Evolutionary conservation across 2,113 vertebrate genomes (phyloP), one percentile per base, ranked within the genome.

Genomic region (Choloepus hoffmanni): DNA sequence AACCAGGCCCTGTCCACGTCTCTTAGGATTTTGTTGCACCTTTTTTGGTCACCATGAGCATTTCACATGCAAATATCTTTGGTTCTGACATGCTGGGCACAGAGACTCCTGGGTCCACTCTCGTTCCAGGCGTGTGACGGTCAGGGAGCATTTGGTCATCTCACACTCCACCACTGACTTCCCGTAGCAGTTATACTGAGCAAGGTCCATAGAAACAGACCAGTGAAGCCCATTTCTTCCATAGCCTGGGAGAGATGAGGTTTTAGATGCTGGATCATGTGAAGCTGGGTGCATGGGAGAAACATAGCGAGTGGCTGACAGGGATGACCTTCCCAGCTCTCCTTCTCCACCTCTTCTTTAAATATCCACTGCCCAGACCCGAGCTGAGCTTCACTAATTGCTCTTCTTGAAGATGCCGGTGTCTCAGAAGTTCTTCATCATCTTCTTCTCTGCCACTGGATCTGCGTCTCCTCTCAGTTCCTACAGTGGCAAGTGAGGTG

Each of bases 1-100:
- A 99, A 99, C 97, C 99, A 99, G 97, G 99, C 99, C 98, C 99
- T 99, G 98, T 99, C 99, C 98, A 99, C 99, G 81, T 99, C 99
- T 98, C 99, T 99, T 97, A 99, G 99, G 98, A 99, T 99, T 99
- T 99, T 99, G 99, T 99, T 99, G 98, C 99, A 99, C 98, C 99
- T 99, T 98, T 99, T 99, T 99, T 99, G 98, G 99, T 99, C 98
- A 99, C 99, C 98, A 99, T 99, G 98, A 99, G 99, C 98, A 99
- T 99, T 98, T 99, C 99, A 98, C 99, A 99, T 85, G 99, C 99
- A 98, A 99, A 99, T 97, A 99, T 99, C 99, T 99, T 99, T 99
- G 99, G 99, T 98, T 99, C 99, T 99, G 99, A 99, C 99, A 99
- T 99, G 99, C 99, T 99, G 99, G 99, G 99, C 99, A 99, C 99